Conservation (phyloP, 2,888 invertebrate genomes). For the Torymus auratus region DNA sequence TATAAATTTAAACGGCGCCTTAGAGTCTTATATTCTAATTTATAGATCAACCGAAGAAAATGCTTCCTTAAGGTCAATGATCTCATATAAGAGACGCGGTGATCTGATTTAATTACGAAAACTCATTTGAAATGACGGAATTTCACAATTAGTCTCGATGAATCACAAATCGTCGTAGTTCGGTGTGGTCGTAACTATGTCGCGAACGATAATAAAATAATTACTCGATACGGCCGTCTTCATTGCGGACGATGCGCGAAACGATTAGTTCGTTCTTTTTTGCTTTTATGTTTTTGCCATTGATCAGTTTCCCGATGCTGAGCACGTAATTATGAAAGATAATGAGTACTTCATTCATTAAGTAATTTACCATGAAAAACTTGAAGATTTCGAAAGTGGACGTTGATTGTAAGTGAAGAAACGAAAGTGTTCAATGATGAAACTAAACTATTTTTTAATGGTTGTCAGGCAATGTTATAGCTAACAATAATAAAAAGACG, state of each 20-base stretch:
- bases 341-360: slow-evolving; percentile 8
- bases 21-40: too few species aligned
- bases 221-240: neutral
- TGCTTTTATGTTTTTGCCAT: neutral
- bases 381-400: neutral
- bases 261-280: neutral
- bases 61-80: too few species aligned
- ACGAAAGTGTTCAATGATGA: neutral
- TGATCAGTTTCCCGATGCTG: neutral
- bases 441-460: neutral
- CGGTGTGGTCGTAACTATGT: slow-evolving; percentile 9
- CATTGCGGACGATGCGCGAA: neutral
- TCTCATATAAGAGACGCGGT: too few species aligned
- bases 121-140: neutral
- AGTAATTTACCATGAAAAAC: slow-evolving; percentile 14
- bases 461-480: neutral
- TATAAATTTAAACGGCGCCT: too few species aligned
- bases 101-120: neutral
- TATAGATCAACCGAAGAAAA: too few species aligned
- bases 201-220: slow-evolving; percentile 26
- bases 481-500: too few species aligned
- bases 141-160: slow-evolving; percentile 23
- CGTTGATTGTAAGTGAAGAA: neutral
- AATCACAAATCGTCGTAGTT: slow-evolving; percentile 3
- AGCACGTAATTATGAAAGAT: slow-evolving; percentile 3